Percentiles rank a stretch among this genome's conserved stretches.
Conservation (phyloP, 2,888 invertebrate genomes). For the Phymatocera aterrima region DNA sequence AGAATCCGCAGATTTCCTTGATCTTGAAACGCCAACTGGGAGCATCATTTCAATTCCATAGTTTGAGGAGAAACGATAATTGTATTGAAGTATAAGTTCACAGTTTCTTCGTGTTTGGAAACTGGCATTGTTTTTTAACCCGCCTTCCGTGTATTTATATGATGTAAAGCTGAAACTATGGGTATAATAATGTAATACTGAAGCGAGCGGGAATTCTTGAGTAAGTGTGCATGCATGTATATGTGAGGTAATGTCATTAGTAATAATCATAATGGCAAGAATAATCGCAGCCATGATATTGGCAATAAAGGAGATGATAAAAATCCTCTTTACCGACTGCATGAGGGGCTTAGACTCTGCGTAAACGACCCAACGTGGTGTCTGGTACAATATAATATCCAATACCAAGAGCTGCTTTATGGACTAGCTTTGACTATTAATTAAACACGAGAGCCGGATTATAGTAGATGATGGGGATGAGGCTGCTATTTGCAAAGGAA, state of each 20-base stretch:
- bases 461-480: neutral
- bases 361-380: neutral
- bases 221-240: neutral
- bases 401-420: neutral
- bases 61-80: no score
- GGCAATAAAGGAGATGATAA: constrained; percentile 27
- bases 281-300: constrained; percentile 18
- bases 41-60: no score
- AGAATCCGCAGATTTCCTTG: no score
- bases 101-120: no score
- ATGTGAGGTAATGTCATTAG: constrained; percentile 3
- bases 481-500: neutral
- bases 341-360: no score
- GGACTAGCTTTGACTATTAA: neutral
- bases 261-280: neutral
- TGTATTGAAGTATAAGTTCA: no score
- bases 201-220: no score
- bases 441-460: constrained; percentile 8
- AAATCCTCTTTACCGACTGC: constrained; percentile 1
- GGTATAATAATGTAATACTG: neutral
- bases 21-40: no score
- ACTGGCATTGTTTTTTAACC: no score
- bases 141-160: no score
- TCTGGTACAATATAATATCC: no score
- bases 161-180: no score